Conservation (phyloP, 2,797 vertebrate genomes). For the Cryptoblepharus egeriae region DNA sequence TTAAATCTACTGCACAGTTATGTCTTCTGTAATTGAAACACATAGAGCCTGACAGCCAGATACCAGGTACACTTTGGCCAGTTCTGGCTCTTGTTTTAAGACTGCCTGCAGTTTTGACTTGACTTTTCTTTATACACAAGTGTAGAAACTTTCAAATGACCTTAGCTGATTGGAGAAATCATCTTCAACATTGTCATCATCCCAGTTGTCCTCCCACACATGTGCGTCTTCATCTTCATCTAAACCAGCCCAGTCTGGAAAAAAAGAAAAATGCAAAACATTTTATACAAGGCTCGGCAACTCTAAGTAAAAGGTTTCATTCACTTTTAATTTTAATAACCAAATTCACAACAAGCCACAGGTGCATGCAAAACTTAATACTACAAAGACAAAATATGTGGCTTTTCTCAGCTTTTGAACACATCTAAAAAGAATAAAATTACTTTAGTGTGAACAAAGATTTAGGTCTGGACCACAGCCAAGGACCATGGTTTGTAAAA, state of each 20-base stretch:
- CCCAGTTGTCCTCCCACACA: constrained; percentile 99
- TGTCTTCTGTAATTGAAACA: not conserved
- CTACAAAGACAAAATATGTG: too few relatives aligned
- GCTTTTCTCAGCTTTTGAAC: not conserved
- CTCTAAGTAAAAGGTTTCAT: not conserved
- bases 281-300: not conserved
- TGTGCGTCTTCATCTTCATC: constrained; percentile 98
- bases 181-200: constrained; percentile 98
- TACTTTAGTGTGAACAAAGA: not conserved
- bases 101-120: not conserved
- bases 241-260: constrained; percentile 94
- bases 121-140: not conserved
- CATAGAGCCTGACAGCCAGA: not conserved
- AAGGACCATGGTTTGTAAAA: constrained; percentile 27
- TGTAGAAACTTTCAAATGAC: constrained; percentile 71
- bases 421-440: not conserved
- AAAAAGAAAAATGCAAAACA: constrained; percentile 45
- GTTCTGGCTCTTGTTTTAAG: not conserved
- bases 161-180: constrained; percentile 98
- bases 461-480: constrained; percentile 2
- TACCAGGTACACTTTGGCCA: not conserved
- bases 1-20: not conserved
- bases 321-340: not conserved
- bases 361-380: not conserved
- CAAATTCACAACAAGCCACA: not conserved